phyloP scores from a whole-genome alignment of 2,113 vertebrate species.

The Prochilodus magdalenae region DNA sequence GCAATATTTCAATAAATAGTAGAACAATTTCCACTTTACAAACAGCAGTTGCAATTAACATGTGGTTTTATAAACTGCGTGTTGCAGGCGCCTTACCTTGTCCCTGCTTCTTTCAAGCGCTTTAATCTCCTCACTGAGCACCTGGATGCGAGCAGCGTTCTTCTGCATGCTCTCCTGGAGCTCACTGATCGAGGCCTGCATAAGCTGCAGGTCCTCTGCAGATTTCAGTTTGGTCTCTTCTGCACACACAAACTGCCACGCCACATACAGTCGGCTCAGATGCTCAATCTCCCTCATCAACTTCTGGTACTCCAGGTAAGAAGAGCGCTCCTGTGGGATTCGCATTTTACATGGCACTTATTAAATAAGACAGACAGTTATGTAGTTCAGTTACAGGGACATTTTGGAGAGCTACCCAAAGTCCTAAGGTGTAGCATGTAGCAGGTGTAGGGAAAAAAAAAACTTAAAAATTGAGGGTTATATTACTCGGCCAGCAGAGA shows the following conservation, averaged over 20 bases:
- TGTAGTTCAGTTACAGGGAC: too few species aligned
- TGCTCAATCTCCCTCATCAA: slow-evolving; percentile 85
- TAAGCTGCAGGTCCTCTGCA: slow-evolving; percentile 79
- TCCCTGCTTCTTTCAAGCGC: slow-evolving; percentile 85
- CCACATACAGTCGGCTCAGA: slow-evolving; percentile 83
- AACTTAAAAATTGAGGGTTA: too few species aligned
- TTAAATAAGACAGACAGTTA: too few species aligned
- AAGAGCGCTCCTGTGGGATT: slow-evolving; percentile 81
- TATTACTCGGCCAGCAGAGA: too few species aligned
- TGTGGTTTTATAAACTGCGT: too few species aligned
- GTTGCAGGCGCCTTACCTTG: slow-evolving; percentile 73
- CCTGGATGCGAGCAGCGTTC: slow-evolving; percentile 78
- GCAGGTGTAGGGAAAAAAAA: too few species aligned
- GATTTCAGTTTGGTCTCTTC: slow-evolving; percentile 85
- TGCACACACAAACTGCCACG: slow-evolving; percentile 87
- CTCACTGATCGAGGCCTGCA: slow-evolving; percentile 77
- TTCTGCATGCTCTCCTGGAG: slow-evolving; percentile 78
- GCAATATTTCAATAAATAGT: too few species aligned
- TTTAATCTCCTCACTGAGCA: slow-evolving; percentile 81
- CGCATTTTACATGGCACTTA: too few species aligned
- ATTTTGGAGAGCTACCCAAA: too few species aligned
- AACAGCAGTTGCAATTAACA: too few species aligned
- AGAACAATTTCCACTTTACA: too few species aligned
- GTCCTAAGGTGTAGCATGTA: too few species aligned
- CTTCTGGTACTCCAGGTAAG: slow-evolving; percentile 93